These are phyloP conservation scores for Proales similis DNA, from an alignment of 1,140 invertebrate genomes.

Conservation along the genomic window DNA sequence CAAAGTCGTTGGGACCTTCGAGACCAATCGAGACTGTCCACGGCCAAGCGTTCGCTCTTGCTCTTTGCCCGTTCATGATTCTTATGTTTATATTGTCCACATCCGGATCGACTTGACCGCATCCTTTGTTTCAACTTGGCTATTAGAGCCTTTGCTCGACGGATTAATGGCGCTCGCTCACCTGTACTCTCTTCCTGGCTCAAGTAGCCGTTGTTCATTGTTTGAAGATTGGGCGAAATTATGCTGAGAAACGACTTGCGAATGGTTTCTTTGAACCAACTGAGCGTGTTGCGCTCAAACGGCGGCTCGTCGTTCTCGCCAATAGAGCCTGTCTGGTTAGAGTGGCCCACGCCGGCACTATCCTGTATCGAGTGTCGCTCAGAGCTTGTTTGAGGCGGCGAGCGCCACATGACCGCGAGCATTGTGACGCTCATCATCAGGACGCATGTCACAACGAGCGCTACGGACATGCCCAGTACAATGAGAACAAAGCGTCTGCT, in stretches of 20 bases:
- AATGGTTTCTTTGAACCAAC: conserved; percentile 22
- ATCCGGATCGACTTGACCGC: conserved; percentile 3
- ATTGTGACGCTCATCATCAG: too few relatives aligned
- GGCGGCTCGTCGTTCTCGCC: neutral
- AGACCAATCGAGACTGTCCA: conserved; percentile 34
- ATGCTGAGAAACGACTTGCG: neutral
- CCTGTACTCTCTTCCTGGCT: neutral
- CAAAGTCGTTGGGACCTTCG: conserved; percentile 7
- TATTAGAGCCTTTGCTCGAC: neutral
- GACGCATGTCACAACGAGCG: too few relatives aligned
- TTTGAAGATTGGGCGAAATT: neutral
- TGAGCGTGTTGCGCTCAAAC: conserved; percentile 22
- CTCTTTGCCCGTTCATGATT: conserved; percentile 35
- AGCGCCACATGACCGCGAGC: too few relatives aligned
- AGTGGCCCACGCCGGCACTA: too few relatives aligned
- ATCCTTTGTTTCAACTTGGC: conserved; percentile 9
- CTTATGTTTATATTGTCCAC: conserved; percentile 6
- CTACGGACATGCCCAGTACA: too few relatives aligned
- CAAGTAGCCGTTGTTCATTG: neutral
- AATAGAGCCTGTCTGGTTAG: too few relatives aligned
- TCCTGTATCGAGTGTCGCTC: too few relatives aligned
- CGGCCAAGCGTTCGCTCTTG: conserved; percentile 26
- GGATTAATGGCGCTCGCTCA: neutral
- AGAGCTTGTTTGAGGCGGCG: too few relatives aligned
- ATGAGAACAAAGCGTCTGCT: too few relatives aligned